Evolutionary conservation across 2,797 vertebrate genomes (phyloP).

Genomic region (Emydoidea blandingii): DNA sequence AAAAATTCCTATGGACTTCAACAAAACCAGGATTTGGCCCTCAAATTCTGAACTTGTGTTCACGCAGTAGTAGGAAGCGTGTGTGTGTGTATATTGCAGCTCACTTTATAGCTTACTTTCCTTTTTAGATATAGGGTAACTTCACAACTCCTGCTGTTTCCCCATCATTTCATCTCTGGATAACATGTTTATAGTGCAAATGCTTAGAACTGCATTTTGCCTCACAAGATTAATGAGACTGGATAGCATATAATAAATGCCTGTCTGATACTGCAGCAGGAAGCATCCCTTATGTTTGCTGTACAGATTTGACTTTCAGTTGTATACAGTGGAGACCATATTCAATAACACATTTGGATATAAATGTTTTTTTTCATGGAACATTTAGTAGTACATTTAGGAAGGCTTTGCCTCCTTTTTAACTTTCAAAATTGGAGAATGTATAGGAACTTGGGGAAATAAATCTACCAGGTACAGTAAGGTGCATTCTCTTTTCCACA

Average conservation of each 20-base stretch:
- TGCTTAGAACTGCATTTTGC: not conserved
- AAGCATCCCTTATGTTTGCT: not conserved
- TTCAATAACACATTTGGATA: not conserved
- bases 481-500: not conserved
- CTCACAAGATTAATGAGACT: not conserved
- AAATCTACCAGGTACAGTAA: not conserved
- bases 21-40: not conserved
- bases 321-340: not conserved
- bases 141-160: not conserved
- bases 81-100: too few relatives aligned
- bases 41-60: not conserved
- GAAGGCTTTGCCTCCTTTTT: conserved; percentile 19
- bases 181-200: not conserved
- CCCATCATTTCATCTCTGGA: not conserved
- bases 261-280: not conserved
- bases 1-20: not conserved
- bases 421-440: not conserved
- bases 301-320: conserved; percentile 25
- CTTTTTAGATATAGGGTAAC: not conserved
- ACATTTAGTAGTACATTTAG: conserved; percentile 7
- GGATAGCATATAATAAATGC: not conserved
- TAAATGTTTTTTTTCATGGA: conserved; percentile 6
- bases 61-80: not conserved
- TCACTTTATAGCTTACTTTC: not conserved
- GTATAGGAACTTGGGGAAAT: not conserved